Percentiles rank a stretch among this genome's conserved stretches.
Evolutionary conservation across 2,888 invertebrate species (phyloP).

Genomic region (Tetragnatha montana): DNA sequence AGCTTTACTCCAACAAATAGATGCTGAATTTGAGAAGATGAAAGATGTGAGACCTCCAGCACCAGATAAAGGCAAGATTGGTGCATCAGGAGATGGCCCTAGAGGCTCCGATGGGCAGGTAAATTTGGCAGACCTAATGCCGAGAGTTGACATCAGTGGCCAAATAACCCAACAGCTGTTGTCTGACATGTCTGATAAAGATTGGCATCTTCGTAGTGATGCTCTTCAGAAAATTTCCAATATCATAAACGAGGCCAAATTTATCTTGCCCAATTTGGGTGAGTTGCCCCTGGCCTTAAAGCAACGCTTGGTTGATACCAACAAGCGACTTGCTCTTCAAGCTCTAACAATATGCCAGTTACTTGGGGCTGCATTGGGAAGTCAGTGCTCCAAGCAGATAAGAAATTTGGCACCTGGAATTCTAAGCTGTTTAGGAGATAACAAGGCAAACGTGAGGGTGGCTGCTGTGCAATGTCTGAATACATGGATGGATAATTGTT

Average conservation of each 20-base stretch:
- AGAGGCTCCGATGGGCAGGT: conserved; percentile 77
- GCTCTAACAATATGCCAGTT: conserved; percentile 89
- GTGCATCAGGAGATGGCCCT: conserved; percentile 76
- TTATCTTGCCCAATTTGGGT: conserved; percentile 89
- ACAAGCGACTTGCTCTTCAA: conserved; percentile 91
- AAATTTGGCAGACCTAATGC: conserved; percentile 83
- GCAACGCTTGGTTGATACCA: conserved; percentile 89
- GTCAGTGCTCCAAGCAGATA: conserved; percentile 86
- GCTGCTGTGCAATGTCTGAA: conserved; percentile 90
- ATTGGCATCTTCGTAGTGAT: conserved; percentile 92
- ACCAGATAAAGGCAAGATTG: conserved; percentile 81
- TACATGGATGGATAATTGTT: conserved; percentile 85
- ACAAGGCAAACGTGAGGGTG: conserved; percentile 88
- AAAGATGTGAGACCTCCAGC: conserved; percentile 84
- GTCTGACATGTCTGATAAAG: conserved; percentile 89
- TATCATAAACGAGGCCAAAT: conserved; percentile 85
- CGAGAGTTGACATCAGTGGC: conserved; percentile 86
- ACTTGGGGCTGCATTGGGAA: conserved; percentile 88
- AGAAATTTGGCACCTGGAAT: conserved; percentile 89
- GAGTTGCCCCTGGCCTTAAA: conserved; percentile 88
- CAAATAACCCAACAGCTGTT: conserved; percentile 88
- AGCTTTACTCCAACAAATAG: conserved; percentile 87
- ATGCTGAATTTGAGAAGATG: conserved; percentile 83
- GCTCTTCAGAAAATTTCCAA: conserved; percentile 84
- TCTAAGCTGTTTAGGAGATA: conserved; percentile 81